Conservation (phyloP, 2,113 vertebrate species). For the Eira barbara region DNA sequence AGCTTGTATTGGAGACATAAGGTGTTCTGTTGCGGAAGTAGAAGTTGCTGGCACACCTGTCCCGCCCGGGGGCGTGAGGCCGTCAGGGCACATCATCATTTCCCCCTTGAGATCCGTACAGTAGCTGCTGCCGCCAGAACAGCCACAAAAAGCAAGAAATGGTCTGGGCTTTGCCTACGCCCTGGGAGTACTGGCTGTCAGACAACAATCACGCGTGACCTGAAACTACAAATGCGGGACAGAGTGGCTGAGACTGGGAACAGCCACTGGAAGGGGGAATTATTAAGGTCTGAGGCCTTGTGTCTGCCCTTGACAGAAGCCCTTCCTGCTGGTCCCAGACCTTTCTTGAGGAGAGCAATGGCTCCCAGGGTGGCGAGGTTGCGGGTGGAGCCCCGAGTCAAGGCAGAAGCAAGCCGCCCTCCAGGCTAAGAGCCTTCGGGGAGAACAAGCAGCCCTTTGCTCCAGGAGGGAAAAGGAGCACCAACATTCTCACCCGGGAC, state of each 20-base stretch:
- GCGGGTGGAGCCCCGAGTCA: neutral
- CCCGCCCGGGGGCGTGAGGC: neutral
- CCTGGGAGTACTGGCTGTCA: neutral
- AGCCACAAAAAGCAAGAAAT: neutral
- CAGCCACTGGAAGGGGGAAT: neutral
- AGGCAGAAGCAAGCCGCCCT: neutral
- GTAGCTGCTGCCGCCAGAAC: neutral
- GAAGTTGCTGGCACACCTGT: neutral
- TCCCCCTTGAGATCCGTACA: neutral
- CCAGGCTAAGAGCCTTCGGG: neutral
- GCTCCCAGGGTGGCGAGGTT: neutral
- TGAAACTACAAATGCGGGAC: neutral
- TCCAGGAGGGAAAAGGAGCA: neutral
- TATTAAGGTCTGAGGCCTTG: neutral
- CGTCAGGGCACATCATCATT: neutral
- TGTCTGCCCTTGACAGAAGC: neutral
- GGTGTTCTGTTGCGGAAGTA: slow-evolving; percentile 51
- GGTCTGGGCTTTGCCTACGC: neutral
- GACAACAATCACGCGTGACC: neutral
- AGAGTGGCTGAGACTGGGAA: neutral
- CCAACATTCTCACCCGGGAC: neutral
- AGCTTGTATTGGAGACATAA: slow-evolving; percentile 73
- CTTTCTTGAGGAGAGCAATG: neutral
- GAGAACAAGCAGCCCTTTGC: neutral
- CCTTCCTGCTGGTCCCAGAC: neutral